Evolutionary conservation across 2,113 vertebrate genomes (phyloP).

Genomic region (Paracyprichromis sp.): DNA sequence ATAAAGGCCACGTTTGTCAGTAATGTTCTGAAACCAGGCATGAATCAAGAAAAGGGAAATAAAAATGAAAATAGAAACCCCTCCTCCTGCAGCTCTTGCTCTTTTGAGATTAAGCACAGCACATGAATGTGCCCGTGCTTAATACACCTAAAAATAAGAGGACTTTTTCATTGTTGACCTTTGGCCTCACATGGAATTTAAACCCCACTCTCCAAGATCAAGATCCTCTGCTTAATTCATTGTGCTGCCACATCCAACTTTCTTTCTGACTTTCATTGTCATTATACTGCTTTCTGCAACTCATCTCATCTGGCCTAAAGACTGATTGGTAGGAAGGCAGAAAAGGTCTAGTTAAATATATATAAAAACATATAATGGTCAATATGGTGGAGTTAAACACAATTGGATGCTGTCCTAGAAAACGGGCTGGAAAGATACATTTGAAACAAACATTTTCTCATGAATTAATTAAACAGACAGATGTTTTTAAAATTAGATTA

Average conservation of each 20-base stretch:
- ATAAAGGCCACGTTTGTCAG: neutral
- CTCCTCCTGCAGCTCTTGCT: neutral
- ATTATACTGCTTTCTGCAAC: neutral
- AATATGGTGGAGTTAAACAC: neutral
- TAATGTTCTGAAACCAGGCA: neutral
- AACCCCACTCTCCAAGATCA: neutral
- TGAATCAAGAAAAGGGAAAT: neutral
- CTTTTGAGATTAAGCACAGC: neutral
- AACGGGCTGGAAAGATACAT: neutral
- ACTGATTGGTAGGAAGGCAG: neutral
- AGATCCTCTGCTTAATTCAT: neutral
- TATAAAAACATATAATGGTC: neutral
- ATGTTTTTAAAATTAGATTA: constrained; percentile 33
- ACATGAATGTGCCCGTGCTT: neutral
- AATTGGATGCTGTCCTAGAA: neutral
- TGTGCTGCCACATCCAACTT: neutral
- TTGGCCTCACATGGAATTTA: neutral
- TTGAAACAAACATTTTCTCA: neutral
- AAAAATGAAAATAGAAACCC: neutral
- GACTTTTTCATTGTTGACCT: neutral
- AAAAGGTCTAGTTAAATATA: neutral
- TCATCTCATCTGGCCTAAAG: neutral
- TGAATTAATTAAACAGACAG: constrained; percentile 18
- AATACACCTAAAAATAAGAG: neutral
- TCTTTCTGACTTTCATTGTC: neutral